phyloP scores from a whole-genome alignment of 2,888 invertebrate species.

The Dicranocentrus wangi region DNA sequence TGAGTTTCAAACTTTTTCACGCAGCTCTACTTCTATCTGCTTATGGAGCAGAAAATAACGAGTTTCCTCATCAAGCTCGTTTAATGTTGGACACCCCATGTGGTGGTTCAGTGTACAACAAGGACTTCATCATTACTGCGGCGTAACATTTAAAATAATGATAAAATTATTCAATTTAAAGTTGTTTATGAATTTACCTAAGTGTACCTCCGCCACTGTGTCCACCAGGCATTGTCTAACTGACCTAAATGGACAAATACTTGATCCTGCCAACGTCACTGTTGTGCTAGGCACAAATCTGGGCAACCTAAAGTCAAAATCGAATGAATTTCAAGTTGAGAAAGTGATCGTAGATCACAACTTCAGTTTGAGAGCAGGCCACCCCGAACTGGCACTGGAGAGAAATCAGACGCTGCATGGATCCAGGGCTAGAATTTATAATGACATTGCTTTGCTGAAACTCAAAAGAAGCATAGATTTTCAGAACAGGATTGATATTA shows the following conservation, averaged over 20 bases:
- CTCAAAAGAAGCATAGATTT: slow-evolving; percentile 22
- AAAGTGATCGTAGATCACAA: slow-evolving; percentile 6
- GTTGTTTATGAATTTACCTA: too few relatives aligned
- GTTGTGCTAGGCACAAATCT: slow-evolving; percentile 11
- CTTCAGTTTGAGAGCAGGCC: slow-evolving; percentile 4
- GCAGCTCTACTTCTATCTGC: neutral
- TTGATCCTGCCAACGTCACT: neutral
- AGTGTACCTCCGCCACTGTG: too few relatives aligned
- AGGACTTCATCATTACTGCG: slow-evolving; percentile 13
- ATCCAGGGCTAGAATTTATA: neutral
- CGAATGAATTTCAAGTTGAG: slow-evolving; percentile 9
- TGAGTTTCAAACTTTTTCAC: too few relatives aligned
- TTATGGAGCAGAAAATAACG: slow-evolving; percentile 16
- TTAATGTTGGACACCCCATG: neutral
- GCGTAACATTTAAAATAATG: neutral
- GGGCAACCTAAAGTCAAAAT: neutral
- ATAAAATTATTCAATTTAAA: too few relatives aligned
- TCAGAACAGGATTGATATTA: neutral
- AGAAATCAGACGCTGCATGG: neutral
- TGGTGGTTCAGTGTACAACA: slow-evolving; percentile 31
- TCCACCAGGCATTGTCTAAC: slow-evolving; percentile 31
- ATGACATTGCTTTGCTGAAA: slow-evolving; percentile 33
- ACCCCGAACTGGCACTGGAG: neutral
- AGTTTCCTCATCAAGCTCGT: slow-evolving; percentile 33
- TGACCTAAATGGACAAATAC: neutral